A percentile compares a stretch with the other conserved stretches of the same genome.
phyloP scores from a whole-genome alignment of 1,140 invertebrate genomes.

The Lordiphosa mommai region DNA sequence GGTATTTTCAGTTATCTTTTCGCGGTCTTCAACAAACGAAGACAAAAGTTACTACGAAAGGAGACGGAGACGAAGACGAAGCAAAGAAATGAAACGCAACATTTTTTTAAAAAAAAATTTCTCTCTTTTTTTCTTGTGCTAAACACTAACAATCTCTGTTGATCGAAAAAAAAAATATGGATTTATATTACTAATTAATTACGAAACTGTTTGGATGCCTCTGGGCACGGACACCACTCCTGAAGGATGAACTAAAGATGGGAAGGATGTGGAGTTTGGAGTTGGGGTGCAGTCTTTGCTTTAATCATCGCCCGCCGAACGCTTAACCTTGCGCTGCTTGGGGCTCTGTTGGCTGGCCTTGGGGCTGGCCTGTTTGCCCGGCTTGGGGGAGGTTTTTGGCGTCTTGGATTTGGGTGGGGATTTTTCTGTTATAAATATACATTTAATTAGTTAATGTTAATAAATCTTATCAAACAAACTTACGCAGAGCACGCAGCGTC shows the following conservation, averaged over 20 bases:
- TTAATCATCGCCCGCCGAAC: slow-evolving; percentile 84
- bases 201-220: slow-evolving; percentile 15
- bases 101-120: slow-evolving; percentile 23
- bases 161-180: slow-evolving; percentile 37
- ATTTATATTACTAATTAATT: slow-evolving; percentile 36
- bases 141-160: slow-evolving; percentile 63
- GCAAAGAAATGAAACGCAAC: slow-evolving; percentile 27
- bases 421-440: slow-evolving; percentile 82
- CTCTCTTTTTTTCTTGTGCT: slow-evolving; percentile 14
- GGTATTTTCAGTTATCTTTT: slow-evolving; percentile 3
- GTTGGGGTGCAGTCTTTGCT: slow-evolving; percentile 32
- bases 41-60: too few species aligned
- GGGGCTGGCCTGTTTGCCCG: slow-evolving; percentile 74
- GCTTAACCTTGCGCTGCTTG: slow-evolving; percentile 86
- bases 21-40: neutral
- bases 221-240: too few species aligned
- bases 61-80: too few species aligned
- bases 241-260: neutral
- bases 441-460: too few species aligned
- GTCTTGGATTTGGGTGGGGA: slow-evolving; percentile 80
- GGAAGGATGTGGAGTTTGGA: slow-evolving; percentile 14
- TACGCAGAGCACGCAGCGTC: slow-evolving; percentile 90
- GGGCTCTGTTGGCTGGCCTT: slow-evolving; percentile 83
- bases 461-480: too few species aligned
- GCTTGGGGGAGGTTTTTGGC: slow-evolving; percentile 80